A percentile compares a stretch with the other conserved stretches of the same genome.
Evolutionary conservation across 2,113 vertebrate species (phyloP).

Genomic region (Ophthalmolycus amberensis): DNA sequence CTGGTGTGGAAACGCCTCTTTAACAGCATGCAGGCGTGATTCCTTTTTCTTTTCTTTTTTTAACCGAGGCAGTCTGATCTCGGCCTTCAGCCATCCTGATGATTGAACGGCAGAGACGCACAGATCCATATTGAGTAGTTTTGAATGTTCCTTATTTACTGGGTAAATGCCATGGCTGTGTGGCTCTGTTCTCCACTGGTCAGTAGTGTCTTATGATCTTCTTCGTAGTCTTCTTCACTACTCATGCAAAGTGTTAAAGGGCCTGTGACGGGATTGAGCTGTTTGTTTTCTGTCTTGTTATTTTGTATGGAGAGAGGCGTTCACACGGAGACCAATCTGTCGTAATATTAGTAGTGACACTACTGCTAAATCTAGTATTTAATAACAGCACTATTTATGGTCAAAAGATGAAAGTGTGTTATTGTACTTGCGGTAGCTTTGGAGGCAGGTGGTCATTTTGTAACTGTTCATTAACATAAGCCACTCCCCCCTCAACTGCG

Average conservation of each 20-base stretch:
- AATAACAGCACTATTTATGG: conserved; percentile 79
- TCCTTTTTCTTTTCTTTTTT: neutral
- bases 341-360: conserved; percentile 72
- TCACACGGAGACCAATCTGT: conserved; percentile 69
- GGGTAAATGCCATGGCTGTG: conserved; percentile 32
- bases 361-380: conserved; percentile 79
- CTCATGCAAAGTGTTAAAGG: conserved; percentile 67
- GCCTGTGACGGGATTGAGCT: conserved; percentile 63
- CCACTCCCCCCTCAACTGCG: conserved; percentile 58
- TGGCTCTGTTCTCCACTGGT: conserved; percentile 39
- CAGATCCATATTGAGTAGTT: conserved; percentile 20
- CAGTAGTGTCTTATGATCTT: conserved; percentile 44
- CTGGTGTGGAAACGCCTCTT: conserved; percentile 34
- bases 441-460: conserved; percentile 75
- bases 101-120: conserved; percentile 28
- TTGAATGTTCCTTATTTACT: conserved; percentile 21
- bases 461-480: conserved; percentile 68
- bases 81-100: conserved; percentile 22
- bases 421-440: conserved; percentile 76
- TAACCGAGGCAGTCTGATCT: neutral
- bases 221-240: conserved; percentile 45
- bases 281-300: conserved; percentile 43
- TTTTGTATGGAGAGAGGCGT: conserved; percentile 42
- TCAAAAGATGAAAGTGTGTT: conserved; percentile 71
- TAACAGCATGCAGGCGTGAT: conserved; percentile 33